phyloP scores from a whole-genome alignment of 2,797 vertebrate species.

The Denticeps clupeoides region DNA sequence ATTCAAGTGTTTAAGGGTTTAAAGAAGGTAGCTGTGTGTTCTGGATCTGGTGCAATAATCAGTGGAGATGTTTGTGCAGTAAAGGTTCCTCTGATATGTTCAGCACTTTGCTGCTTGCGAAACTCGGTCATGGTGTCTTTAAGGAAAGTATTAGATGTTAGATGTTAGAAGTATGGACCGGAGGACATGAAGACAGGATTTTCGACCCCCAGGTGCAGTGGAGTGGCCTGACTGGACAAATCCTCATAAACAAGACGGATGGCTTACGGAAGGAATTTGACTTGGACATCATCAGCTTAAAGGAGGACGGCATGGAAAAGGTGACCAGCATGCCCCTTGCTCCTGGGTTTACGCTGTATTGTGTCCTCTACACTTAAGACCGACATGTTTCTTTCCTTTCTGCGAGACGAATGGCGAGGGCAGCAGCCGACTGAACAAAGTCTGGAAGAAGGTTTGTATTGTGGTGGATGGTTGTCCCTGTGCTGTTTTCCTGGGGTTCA shows the following conservation, averaged over 20 bases:
- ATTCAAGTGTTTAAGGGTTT: too few species aligned
- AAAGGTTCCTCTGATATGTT: too few species aligned
- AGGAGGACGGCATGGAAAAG: constrained; percentile 94
- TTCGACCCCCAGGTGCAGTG: constrained; percentile 68
- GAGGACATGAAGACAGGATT: too few species aligned
- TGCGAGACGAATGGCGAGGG: constrained; percentile 70
- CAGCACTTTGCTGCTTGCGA: too few species aligned
- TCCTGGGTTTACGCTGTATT: neutral
- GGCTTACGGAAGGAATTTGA: constrained; percentile 93
- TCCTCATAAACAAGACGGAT: constrained; percentile 88
- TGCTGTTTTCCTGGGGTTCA: too few species aligned
- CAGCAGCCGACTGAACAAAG: constrained; percentile 82
- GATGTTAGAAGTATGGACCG: too few species aligned
- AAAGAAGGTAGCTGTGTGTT: too few species aligned
- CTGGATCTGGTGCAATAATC: too few species aligned
- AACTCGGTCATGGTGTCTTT: too few species aligned
- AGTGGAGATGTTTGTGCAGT: too few species aligned
- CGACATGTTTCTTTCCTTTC: constrained; percentile 41
- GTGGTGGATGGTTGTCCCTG: constrained; percentile 21
- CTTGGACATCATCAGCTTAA: constrained; percentile 93
- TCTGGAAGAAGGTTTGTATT: constrained; percentile 95
- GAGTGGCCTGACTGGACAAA: constrained; percentile 90
- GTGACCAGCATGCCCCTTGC: constrained; percentile 50
- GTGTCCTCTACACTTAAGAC: constrained; percentile 35
- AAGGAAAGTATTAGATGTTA: too few species aligned